Base-by-base conservation (phyloP, 2,888 invertebrate species). In the Monoplex corrugatus region DNA sequence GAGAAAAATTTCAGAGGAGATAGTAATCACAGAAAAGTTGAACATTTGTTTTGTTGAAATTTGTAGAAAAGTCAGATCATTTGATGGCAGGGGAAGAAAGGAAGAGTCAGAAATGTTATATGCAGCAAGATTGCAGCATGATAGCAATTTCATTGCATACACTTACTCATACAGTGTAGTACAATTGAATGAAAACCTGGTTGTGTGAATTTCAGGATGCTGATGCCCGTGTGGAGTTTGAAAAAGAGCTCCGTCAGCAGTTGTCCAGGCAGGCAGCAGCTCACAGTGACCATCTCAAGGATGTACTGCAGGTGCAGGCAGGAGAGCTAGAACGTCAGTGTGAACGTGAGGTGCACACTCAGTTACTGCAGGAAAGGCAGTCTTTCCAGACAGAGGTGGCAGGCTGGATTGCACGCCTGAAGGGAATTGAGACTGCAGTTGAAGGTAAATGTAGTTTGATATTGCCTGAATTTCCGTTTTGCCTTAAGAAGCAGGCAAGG, bases 261-360 rank as follows among this genome's bases (percentile, higher is more conserved):
- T 95, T 99, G 90, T 98, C 98, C 95, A 97, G 98, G 87, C 98
- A 99, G 94, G 97, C 98, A 1, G 98, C 98, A 94, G 97, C 98
- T 0, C 98, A 99, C 96, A 97, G 97, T 86, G 98, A 98, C 95
- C 96, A 96, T 90, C 92, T 96, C 72, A 95, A 95, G 89, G 95
- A 96, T 87, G 97, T 97, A 0, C 96, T 99, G 28, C 96, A 96
- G 6, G 96, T 96, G 89, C 96, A 97, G 94, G 96, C 97, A 95
- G 96, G 97, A 95, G 97, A 97, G 95, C 94, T 97, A 94, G 97
- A 97, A 89, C 92, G 94, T 87, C 94, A 96, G 83, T 95, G 95
- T 91, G 95, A 95, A 88, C 91, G 93, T 72, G 94, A 97, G 90
- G 96, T 98, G 50, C 97, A 97, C 92, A 97, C 98, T 92, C 97